phyloP scores from a whole-genome alignment of 1,140 invertebrate genomes.

The Hermatobates lingyangjiaoensis region DNA sequence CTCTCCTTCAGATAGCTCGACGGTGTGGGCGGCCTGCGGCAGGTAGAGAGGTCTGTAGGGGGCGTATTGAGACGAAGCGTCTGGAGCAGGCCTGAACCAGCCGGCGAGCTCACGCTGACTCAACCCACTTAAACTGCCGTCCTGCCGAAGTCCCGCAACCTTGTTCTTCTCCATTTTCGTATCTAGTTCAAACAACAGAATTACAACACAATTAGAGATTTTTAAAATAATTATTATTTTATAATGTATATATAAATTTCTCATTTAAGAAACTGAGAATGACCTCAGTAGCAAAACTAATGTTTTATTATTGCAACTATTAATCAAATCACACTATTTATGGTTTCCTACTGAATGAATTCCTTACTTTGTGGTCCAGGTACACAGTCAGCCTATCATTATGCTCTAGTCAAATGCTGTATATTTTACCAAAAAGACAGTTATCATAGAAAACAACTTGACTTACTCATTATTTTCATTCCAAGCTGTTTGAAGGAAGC shows the following conservation, averaged over 20 bases:
- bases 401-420: too few species aligned
- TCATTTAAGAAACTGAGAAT: too few species aligned
- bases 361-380: background rate
- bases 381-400: background rate
- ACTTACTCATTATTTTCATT: constrained; percentile 47
- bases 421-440: too few species aligned
- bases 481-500: constrained; percentile 76
- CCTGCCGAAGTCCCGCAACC: constrained; percentile 75
- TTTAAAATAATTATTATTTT: background rate
- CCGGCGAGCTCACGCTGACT: constrained; percentile 81
- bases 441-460: too few species aligned
- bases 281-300: too few species aligned
- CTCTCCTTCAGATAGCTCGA: constrained; percentile 46
- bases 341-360: too few species aligned
- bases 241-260: background rate
- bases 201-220: background rate
- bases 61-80: constrained; percentile 28
- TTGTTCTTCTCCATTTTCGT: constrained; percentile 59
- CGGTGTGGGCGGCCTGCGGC: constrained; percentile 34
- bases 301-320: too few species aligned
- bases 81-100: constrained; percentile 58
- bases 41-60: constrained; percentile 46
- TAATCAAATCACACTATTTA: too few species aligned
- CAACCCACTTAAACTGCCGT: constrained; percentile 64
- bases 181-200: constrained; percentile 9